phyloP scores from a whole-genome alignment of 2,797 vertebrate genomes.

The Alca torda region DNA sequence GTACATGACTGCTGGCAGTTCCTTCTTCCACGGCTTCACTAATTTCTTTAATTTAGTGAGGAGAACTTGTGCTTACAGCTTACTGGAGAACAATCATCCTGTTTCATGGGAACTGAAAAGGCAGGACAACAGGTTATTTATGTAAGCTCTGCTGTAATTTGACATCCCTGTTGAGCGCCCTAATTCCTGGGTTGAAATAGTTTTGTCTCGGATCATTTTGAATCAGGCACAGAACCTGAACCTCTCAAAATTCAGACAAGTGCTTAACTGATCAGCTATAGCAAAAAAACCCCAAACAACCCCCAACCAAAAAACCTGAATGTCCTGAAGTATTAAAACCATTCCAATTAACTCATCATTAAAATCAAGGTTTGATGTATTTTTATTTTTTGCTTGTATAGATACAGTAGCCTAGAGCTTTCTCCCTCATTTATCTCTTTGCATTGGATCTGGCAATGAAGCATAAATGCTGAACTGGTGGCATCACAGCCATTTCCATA shows the following conservation, averaged over 20 bases:
- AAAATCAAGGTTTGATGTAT: not conserved
- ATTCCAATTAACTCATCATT: not conserved
- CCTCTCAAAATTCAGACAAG: not conserved
- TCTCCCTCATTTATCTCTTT: not conserved
- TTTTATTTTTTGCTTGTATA: not conserved
- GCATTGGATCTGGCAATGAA: not conserved
- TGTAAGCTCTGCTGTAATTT: not conserved
- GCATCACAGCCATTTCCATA: constrained; percentile 33
- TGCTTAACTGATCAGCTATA: not conserved
- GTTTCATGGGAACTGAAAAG: not conserved
- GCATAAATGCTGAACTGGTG: not conserved
- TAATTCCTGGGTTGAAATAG: not conserved
- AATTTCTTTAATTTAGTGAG: not conserved
- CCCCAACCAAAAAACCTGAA: not conserved
- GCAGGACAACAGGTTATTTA: not conserved
- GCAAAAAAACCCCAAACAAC: not conserved
- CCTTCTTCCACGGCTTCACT: not conserved
- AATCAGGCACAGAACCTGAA: not conserved
- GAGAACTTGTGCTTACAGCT: not conserved
- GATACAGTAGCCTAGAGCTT: not conserved
- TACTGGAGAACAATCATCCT: not conserved
- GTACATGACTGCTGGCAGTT: not conserved
- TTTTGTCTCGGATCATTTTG: not conserved
- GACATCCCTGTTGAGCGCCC: not conserved
- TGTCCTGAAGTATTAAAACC: not conserved